A percentile compares a stretch with the other conserved stretches of the same genome.
phyloP scores from a whole-genome alignment of 2,888 invertebrate species.

The Drosophila yooni region DNA sequence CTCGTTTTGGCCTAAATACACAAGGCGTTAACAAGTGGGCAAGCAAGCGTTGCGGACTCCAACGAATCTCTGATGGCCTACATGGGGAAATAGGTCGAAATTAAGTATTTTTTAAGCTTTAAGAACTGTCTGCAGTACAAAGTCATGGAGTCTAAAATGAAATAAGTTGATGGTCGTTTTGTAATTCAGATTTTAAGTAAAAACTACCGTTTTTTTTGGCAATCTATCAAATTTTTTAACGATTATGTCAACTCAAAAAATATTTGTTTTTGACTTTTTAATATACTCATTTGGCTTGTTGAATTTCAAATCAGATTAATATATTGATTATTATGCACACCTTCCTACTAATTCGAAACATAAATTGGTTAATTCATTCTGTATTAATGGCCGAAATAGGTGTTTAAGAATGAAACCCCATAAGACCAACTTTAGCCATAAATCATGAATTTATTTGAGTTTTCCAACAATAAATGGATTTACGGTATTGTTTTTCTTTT shows the following conservation, averaged over 20 bases:
- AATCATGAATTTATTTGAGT: neutral
- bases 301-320: neutral
- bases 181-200: neutral
- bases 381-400: neutral
- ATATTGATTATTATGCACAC: neutral
- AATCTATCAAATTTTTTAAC: neutral
- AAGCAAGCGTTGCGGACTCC: constrained; percentile 40
- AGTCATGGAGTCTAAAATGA: neutral
- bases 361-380: neutral
- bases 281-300: neutral
- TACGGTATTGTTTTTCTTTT: neutral
- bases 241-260: neutral
- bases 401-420: neutral
- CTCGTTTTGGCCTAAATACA: constrained; percentile 77
- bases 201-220: neutral
- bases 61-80: constrained; percentile 57
- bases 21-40: constrained; percentile 62
- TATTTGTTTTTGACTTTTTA: neutral
- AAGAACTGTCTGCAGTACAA: neutral
- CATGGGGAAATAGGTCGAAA: constrained; percentile 31
- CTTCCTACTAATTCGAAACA: neutral
- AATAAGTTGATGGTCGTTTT: neutral
- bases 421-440: neutral
- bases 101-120: neutral
- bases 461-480: constrained; percentile 1